Evolutionary conservation across 2,113 vertebrate species (phyloP).

Genomic region (Leptobrachium ailaonicum): DNA sequence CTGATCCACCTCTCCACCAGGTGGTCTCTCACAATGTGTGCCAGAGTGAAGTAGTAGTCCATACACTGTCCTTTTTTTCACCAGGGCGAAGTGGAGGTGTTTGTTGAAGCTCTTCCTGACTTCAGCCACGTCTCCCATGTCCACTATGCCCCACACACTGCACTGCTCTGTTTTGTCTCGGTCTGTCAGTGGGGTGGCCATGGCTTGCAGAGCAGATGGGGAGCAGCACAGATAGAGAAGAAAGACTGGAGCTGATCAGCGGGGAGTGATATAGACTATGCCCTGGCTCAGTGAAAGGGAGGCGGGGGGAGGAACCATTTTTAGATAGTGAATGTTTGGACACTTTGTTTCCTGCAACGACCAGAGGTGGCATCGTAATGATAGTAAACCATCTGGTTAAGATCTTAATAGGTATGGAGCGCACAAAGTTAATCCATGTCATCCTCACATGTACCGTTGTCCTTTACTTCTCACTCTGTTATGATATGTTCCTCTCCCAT

Average conservation of each 20-base stretch:
- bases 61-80: slow-evolving; percentile 76
- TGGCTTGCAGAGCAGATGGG: slow-evolving; percentile 35
- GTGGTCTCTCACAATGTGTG: slow-evolving; percentile 63
- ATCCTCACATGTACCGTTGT: no score
- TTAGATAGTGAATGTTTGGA: no score
- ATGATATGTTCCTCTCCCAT: no score
- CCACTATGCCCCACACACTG: slow-evolving; percentile 78
- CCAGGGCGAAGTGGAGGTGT: slow-evolving; percentile 77
- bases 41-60: slow-evolving; percentile 66
- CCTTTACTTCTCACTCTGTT: no score
- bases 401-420: no score
- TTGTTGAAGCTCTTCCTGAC: slow-evolving; percentile 76
- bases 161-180: slow-evolving; percentile 78
- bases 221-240: not conserved
- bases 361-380: no score
- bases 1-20: slow-evolving; percentile 73
- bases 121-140: slow-evolving; percentile 77
- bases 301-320: slow-evolving; percentile 1
- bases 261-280: not conserved
- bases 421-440: no score
- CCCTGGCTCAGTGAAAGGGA: not conserved
- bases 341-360: no score
- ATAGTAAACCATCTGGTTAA: no score
- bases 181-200: slow-evolving; percentile 75
- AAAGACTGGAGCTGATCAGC: not conserved